A percentile compares a stretch with the other conserved stretches of the same genome.
phyloP scores from a whole-genome alignment of 2,797 vertebrate species.

The Rhinatrema bivittatum region DNA sequence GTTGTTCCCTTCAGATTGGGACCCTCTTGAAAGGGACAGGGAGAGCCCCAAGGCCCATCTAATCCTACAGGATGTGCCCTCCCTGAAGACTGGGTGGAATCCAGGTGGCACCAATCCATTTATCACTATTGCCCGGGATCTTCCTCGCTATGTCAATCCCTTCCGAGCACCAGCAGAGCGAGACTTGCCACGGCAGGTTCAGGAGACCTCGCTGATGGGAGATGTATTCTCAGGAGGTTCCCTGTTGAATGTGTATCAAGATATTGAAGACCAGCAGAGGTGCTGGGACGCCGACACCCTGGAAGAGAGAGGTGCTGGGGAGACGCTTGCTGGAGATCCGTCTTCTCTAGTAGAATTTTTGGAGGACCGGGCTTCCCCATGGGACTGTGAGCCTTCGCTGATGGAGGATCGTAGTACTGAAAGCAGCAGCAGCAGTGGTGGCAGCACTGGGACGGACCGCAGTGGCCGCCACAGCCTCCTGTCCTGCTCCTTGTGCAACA shows the following conservation, averaged over 20 bases:
- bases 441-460: constrained; percentile 16
- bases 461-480: constrained; percentile 32
- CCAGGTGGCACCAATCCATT: constrained; percentile 34
- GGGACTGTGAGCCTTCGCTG: constrained; percentile 35
- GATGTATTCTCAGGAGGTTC: constrained; percentile 18
- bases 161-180: constrained; percentile 13
- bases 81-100: constrained; percentile 39
- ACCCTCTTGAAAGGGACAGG: constrained; percentile 31
- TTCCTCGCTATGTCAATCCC: constrained; percentile 27
- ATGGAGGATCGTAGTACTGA: constrained; percentile 49
- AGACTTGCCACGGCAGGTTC: constrained; percentile 16
- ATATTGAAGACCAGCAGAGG: constrained; percentile 32
- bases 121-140: constrained; percentile 14
- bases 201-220: constrained; percentile 21
- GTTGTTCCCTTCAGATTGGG: constrained; percentile 52
- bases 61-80: constrained; percentile 36
- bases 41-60: constrained; percentile 25
- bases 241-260: constrained; percentile 21
- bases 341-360: constrained; percentile 39
- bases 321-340: constrained; percentile 51
- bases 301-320: constrained; percentile 47
- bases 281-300: constrained; percentile 50
- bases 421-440: constrained; percentile 45
- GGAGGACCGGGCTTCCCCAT: constrained; percentile 34
- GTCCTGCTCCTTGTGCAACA: constrained; percentile 47